These are phyloP conservation scores for Lasioglossum vierecki DNA, from an alignment of 2,888 invertebrate species.

Conservation along the genomic window DNA sequence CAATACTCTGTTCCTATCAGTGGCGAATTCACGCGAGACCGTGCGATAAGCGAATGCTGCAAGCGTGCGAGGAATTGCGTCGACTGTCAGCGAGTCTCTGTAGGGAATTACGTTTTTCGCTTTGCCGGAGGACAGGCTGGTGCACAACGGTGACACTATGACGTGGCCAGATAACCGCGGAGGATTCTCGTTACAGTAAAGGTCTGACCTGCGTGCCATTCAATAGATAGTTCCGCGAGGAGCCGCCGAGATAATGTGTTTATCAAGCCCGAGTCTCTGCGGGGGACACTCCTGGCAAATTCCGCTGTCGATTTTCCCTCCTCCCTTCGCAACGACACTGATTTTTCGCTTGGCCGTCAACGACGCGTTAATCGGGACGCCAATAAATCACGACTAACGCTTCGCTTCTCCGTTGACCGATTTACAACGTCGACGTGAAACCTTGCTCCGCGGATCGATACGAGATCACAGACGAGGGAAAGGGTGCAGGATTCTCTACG, in stretches of 20 bases:
- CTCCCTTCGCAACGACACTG: neutral
- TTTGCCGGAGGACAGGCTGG: conserved; percentile 23
- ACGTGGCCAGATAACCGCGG: conserved; percentile 32
- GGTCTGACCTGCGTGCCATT: conserved; percentile 64
- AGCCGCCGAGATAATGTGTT: conserved; percentile 47
- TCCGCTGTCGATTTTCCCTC: conserved; percentile 57
- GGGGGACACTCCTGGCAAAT: conserved; percentile 70
- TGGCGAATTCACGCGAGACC: neutral
- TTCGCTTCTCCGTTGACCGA: neutral
- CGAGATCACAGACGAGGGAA: neutral
- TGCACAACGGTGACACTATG: conserved; percentile 28
- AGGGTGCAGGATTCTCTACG: neutral
- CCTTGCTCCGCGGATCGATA: neutral
- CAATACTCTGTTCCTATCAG: neutral
- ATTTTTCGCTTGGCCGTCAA: neutral
- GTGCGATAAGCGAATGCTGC: neutral
- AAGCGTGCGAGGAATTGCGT: neutral
- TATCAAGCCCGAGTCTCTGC: conserved; percentile 64
- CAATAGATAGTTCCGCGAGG: conserved; percentile 51
- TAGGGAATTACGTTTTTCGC: conserved; percentile 38
- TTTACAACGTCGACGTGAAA: neutral
- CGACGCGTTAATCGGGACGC: neutral
- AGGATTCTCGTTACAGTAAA: conserved; percentile 48
- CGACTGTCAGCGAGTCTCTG: conserved; percentile 19
- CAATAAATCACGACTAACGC: conserved; percentile 16